Evolutionary conservation across 2,888 invertebrate species (phyloP), one percentile per base, ranked within the genome.

Genomic region (Poecilus cupreus): DNA sequence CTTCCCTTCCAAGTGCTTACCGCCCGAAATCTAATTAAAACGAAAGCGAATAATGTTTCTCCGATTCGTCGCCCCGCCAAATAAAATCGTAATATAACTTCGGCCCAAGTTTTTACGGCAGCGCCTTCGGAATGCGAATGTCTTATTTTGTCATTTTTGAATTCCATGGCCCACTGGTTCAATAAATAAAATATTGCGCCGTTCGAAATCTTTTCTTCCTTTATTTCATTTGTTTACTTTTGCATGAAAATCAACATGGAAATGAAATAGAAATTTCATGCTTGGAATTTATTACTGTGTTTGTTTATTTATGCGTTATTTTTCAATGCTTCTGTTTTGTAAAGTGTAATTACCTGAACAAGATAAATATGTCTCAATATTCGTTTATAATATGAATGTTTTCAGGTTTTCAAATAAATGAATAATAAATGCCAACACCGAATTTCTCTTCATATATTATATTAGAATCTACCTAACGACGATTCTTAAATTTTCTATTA

Each of bases 111-210:
- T 75, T 75, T 75, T 75, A 75, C 16, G 75, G 43, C 16, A 5
- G 11, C 18, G 75, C n/a, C 18, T 24, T 16, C 75, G 22, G 75
- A n/a, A 75, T 75, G 51, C 32, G 51, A 75, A 75, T 75, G 75
- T 75, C 75, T 75, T 75, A 75, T 75, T 75, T 51, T 51, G 51
- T 75, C 75, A 75, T 75, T 75, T 75, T 75, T 75, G 75, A 75
- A 75, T 75, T 75, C 75, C 75, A 75, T 51, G 51, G 75, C 75
- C 51, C 75, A 75, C 75, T 75, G 75, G 51, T 75, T 75, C 75
- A 75, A 75, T 75, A 75, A 75, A 75, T 75, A 75, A 75, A 75
- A 51, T 75, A 75, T 75, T 51, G 54, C 75, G 51, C 37, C 51
- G 72, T 37, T 72, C 46, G 11, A 20, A 72, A 72, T 72, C 72